A percentile compares a stretch with the other conserved stretches of the same genome.
Conservation (phyloP, 2,888 invertebrate genomes). For the Acleris laterana region DNA sequence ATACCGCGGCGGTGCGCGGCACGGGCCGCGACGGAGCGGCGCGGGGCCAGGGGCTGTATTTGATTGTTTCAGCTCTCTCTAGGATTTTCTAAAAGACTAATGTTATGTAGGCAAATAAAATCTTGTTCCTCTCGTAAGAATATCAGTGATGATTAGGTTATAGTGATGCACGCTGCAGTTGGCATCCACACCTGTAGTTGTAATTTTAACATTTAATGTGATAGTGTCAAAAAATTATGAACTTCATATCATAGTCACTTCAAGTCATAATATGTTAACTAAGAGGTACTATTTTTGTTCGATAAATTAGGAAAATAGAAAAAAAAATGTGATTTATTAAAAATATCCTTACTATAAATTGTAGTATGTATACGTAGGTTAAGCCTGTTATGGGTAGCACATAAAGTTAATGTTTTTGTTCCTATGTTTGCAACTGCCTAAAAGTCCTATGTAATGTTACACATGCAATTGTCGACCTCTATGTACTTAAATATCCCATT, state of each 20-base stretch:
- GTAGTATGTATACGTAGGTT: conserved; percentile 23
- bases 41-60: conserved; percentile 24
- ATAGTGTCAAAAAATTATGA: conserved; percentile 74
- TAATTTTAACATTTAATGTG: conserved; percentile 70
- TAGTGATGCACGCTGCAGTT: conserved; percentile 42
- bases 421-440: conserved; percentile 65
- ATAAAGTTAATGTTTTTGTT: conserved; percentile 64
- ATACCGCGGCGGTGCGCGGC: too few relatives aligned
- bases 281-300: conserved; percentile 72
- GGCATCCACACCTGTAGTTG: conserved; percentile 41
- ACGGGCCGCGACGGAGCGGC: background rate
- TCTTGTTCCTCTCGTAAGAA: conserved; percentile 36
- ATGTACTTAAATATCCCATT: conserved; percentile 74
- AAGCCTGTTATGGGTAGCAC: conserved; percentile 21
- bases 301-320: conserved; percentile 57
- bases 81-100: conserved; percentile 36
- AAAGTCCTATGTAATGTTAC: conserved; percentile 56
- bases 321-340: conserved; percentile 71
- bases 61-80: conserved; percentile 38
- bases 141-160: conserved; percentile 40
- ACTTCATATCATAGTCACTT: conserved; percentile 81
- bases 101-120: conserved; percentile 32
- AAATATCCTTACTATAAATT: conserved; percentile 58
- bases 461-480: conserved; percentile 68
- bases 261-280: conserved; percentile 83